Percentiles rank a stretch among this genome's conserved stretches.
phyloP scores from a whole-genome alignment of 2,888 invertebrate genomes.

The Nudaria mundana region DNA sequence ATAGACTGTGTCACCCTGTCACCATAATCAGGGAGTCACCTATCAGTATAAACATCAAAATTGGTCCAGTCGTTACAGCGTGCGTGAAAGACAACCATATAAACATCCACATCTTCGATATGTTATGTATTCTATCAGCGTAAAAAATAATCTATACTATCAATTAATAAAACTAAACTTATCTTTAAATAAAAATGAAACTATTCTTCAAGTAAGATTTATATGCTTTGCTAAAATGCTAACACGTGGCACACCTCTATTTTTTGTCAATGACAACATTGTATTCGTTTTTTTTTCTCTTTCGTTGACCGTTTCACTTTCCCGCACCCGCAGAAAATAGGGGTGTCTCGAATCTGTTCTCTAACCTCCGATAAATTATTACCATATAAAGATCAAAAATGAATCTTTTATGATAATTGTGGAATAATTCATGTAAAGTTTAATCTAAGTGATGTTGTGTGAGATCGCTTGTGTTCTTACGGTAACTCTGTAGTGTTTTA shows the following conservation, averaged over 20 bases:
- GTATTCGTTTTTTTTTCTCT: constrained; percentile 69
- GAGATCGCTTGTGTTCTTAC: constrained; percentile 78
- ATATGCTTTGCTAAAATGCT: no score
- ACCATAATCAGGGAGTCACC: no score
- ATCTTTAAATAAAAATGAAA: no score
- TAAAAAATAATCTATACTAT: no score
- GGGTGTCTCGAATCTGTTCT: constrained; percentile 82
- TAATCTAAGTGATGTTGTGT: constrained; percentile 80
- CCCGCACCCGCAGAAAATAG: constrained; percentile 82
- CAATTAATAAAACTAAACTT: no score
- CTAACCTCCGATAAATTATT: constrained; percentile 79
- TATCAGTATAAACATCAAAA: no score
- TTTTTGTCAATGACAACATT: constrained; percentile 64
- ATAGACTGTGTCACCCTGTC: no score
- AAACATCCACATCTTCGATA: no score
- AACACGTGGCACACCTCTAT: constrained; percentile 26
- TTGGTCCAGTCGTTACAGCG: no score
- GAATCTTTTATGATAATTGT: constrained; percentile 87
- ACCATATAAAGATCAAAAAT: constrained; percentile 80
- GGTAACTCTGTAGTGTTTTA: constrained; percentile 77
- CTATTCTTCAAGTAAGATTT: no score
- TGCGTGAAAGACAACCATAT: no score
- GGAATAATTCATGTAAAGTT: constrained; percentile 80
- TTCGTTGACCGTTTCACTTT: constrained; percentile 76
- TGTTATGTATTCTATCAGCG: no score